Conservation (phyloP, 2,113 vertebrate genomes). For the Synchiropus splendidus region DNA sequence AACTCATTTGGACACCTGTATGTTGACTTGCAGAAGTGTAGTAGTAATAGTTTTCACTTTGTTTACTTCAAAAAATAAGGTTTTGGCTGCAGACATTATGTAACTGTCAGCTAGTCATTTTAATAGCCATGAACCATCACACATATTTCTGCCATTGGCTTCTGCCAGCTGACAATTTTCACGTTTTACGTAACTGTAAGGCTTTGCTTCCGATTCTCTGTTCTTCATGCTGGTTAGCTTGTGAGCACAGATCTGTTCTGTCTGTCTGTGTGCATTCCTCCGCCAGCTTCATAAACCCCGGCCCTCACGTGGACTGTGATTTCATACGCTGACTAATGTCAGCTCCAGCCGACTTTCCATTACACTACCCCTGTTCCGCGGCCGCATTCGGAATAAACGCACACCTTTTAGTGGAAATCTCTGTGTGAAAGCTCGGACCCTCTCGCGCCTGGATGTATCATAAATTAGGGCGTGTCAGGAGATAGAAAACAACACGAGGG, state of each 20-base stretch:
- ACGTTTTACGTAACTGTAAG: too few species aligned
- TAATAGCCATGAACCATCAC: too few species aligned
- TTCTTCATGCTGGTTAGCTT: conserved; percentile 2
- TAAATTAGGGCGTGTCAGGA: conserved; percentile 48
- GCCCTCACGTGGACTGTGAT: conserved; percentile 10
- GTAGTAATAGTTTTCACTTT: too few species aligned
- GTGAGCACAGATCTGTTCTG: conserved; percentile 9
- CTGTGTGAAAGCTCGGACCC: too few species aligned
- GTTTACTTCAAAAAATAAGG: too few species aligned
- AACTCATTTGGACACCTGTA: too few species aligned
- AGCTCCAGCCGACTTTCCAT: conserved; percentile 41
- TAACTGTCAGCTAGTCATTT: too few species aligned
- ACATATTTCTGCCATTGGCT: too few species aligned
- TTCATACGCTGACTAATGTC: conserved; percentile 39
- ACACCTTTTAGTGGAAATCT: conserved; percentile 18
- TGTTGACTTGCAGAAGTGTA: too few species aligned
- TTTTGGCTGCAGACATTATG: too few species aligned
- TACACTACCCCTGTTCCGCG: conserved; percentile 10
- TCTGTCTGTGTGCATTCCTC: conserved; percentile 30
- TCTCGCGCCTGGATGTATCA: conserved; percentile 22
- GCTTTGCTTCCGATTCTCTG: conserved; percentile 4
- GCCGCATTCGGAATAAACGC: too few species aligned
- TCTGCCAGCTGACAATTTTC: too few species aligned
- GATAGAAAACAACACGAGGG: conserved; percentile 44
- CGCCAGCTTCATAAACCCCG: conserved; percentile 16